These are phyloP conservation scores for Sphaeridia pumilis DNA, from an alignment of 2,888 invertebrate species.

Conservation along the genomic window DNA sequence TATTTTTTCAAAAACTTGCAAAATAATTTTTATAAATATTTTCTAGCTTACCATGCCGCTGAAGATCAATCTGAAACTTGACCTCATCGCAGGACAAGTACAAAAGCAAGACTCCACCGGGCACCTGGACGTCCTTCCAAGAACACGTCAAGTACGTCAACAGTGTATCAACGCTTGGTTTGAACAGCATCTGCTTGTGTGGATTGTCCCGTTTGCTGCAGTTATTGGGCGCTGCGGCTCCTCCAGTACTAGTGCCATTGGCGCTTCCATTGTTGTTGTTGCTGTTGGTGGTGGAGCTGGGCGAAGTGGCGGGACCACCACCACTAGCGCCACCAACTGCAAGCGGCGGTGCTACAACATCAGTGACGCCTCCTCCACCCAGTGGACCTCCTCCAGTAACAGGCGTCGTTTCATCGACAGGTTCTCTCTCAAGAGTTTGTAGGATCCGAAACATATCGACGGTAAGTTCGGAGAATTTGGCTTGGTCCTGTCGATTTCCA, in stretches of 20 bases:
- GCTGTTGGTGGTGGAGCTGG: conserved; percentile 11
- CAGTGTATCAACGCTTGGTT: conserved; percentile 70
- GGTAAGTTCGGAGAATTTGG: conserved; percentile 90
- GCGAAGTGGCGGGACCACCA: background rate
- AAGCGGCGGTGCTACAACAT: no score
- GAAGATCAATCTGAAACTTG: conserved; percentile 14
- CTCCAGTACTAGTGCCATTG: background rate
- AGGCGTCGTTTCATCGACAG: conserved; percentile 53
- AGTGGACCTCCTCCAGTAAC: background rate
- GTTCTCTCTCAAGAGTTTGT: conserved; percentile 86
- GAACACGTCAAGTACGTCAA: conserved; percentile 82
- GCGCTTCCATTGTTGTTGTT: background rate
- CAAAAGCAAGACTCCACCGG: conserved; percentile 77
- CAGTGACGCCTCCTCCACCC: background rate
- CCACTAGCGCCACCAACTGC: conserved; percentile 3
- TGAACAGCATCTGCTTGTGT: conserved; percentile 91
- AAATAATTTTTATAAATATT: background rate
- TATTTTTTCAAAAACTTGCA: background rate
- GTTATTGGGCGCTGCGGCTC: background rate
- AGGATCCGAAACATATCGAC: conserved; percentile 97
- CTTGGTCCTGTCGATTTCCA: conserved; percentile 85
- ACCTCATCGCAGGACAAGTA: conserved; percentile 76
- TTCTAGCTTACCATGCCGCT: conserved; percentile 8
- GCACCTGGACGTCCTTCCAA: conserved; percentile 75
- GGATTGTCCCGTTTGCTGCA: conserved; percentile 66